Evolutionary conservation across 2,888 invertebrate genomes (phyloP).

Genomic region (Aromia moschata): DNA sequence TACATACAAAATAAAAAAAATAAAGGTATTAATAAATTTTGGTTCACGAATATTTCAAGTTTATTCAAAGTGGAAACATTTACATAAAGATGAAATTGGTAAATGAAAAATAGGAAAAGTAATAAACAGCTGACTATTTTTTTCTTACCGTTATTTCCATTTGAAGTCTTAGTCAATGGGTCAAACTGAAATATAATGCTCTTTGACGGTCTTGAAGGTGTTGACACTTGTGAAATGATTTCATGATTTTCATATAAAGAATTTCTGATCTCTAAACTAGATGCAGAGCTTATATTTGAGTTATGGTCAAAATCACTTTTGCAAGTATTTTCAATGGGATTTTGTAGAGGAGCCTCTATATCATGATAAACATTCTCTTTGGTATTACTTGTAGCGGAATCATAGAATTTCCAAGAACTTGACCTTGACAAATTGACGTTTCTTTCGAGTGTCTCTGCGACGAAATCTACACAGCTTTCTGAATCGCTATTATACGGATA

Average conservation of each 20-base stretch:
- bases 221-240: constrained; percentile 48
- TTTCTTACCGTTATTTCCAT: constrained; percentile 35
- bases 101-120: no score
- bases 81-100: no score
- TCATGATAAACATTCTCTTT: constrained; percentile 41
- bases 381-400: constrained; percentile 49
- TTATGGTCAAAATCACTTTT: constrained; percentile 35
- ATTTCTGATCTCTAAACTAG: constrained; percentile 48
- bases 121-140: no score
- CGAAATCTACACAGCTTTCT: constrained; percentile 35
- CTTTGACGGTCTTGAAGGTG: constrained; percentile 60
- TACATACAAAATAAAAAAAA: no score
- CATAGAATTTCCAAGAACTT: constrained; percentile 67
- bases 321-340: constrained; percentile 47
- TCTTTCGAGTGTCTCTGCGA: constrained; percentile 42
- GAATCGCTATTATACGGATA: constrained; percentile 54
- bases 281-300: constrained; percentile 38
- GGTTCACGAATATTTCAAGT: no score
- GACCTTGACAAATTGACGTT: constrained; percentile 59
- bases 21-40: no score
- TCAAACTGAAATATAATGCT: constrained; percentile 81
- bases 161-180: constrained; percentile 62
- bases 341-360: constrained; percentile 24
- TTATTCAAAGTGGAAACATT: no score
- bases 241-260: constrained; percentile 65